These are phyloP conservation scores for Drusus annulatus DNA, from an alignment of 1,140 invertebrate genomes.

Conservation along the genomic window DNA sequence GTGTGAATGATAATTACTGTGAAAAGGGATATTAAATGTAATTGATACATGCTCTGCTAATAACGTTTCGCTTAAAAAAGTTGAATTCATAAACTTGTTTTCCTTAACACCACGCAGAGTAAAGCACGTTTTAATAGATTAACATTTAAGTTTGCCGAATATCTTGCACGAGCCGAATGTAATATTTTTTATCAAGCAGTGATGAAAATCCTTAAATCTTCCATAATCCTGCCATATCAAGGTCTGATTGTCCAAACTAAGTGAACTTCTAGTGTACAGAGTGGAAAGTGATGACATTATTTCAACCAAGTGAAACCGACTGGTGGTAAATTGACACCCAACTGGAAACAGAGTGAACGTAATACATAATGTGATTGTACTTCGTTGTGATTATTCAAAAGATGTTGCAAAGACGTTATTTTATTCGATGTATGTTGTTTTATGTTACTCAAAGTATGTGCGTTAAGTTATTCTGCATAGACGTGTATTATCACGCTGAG, in stretches of 20 bases:
- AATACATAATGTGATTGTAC: conserved; percentile 3
- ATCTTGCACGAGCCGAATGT: conserved; percentile 9
- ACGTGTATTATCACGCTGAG: background rate
- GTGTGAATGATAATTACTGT: no score
- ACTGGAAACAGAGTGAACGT: conserved; percentile 1
- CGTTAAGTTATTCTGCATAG: conserved; percentile 20
- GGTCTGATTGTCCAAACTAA: conserved; percentile 37
- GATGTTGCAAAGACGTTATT: conserved; percentile 35
- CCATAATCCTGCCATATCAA: conserved; percentile 36
- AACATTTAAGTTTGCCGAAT: background rate
- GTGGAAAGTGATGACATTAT: conserved; percentile 20
- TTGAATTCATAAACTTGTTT: no score
- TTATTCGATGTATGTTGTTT: conserved; percentile 14
- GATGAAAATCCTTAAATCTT: conserved; percentile 14
- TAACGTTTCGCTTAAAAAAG: no score
- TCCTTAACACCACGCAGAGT: no score
- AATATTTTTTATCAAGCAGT: background rate
- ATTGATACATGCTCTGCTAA: no score
- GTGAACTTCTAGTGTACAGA: conserved; percentile 15
- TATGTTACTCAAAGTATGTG: conserved; percentile 39
- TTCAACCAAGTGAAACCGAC: conserved; percentile 20
- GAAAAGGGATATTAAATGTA: no score
- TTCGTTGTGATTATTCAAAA: conserved; percentile 13
- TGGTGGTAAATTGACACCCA: conserved; percentile 32
- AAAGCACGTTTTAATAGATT: no score